Evolutionary conservation across 2,797 vertebrate genomes (phyloP).

Genomic region (Cheirogaleus major): DNA sequence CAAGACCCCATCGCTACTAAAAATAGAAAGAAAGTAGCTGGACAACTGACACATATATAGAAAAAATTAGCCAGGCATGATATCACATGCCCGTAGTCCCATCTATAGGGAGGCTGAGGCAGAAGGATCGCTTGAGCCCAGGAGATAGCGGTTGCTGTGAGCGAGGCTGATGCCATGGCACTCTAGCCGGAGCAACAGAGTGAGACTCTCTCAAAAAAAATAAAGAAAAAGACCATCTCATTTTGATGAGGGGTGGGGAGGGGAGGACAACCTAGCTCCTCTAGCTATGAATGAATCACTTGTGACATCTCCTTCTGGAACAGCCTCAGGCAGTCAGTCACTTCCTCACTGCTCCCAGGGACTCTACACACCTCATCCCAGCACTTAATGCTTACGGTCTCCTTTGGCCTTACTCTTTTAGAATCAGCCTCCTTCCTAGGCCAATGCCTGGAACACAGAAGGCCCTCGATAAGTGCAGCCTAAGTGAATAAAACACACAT

Average conservation of each 20-base stretch:
- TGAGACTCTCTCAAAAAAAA: too few species aligned
- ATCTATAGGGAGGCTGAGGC: too few species aligned
- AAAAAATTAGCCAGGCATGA: too few species aligned
- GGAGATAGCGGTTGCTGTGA: too few species aligned
- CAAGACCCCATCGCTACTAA: too few species aligned
- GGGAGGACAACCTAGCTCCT: too few species aligned
- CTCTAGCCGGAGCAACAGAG: too few species aligned
- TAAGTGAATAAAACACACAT: not conserved
- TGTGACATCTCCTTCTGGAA: not conserved
- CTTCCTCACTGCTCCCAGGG: not conserved
- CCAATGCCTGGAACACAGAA: not conserved
- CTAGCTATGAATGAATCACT: not conserved
- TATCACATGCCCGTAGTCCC: too few species aligned
- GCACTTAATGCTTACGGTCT: not conserved
- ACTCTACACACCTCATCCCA: not conserved
- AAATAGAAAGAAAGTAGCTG: too few species aligned
- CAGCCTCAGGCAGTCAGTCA: not conserved
- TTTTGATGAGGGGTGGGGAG: fast-evolving
- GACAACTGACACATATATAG: too few species aligned
- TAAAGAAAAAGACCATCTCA: not conserved
- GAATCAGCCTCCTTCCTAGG: not conserved
- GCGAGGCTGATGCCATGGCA: too few species aligned
- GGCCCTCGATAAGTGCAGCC: not conserved
- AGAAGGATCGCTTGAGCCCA: too few species aligned
- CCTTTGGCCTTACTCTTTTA: not conserved